A percentile compares a stretch with the other conserved stretches of the same genome.
These are phyloP conservation scores for Felis catus DNA, from an alignment of 2,113 vertebrate genomes.

Conservation along the genomic window F.catus_Fca126_mat1.0 CM031419.1:119090501-119091000, in stretches of 20 bases:
- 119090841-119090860: background rate
- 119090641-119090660: background rate
- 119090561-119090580: background rate
- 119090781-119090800: too few relatives aligned
- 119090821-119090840: background rate
- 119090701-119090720: background rate
- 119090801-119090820: background rate
- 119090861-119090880: too few relatives aligned
- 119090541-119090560: background rate
- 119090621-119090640: background rate
- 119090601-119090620: background rate
- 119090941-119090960: background rate
- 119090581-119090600: background rate
- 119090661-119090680: too few relatives aligned
- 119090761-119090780: background rate
- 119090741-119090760: too few relatives aligned
- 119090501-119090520: background rate
- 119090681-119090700: accelerated
- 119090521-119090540: background rate
- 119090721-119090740: too few relatives aligned
- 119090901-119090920: background rate
- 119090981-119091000: background rate
- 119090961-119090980: background rate
- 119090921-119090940: background rate
- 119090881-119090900: background rate